These are phyloP conservation scores for Amiota mariae DNA, from an alignment of 2,888 invertebrate species.

Conservation along the genomic window DNA sequence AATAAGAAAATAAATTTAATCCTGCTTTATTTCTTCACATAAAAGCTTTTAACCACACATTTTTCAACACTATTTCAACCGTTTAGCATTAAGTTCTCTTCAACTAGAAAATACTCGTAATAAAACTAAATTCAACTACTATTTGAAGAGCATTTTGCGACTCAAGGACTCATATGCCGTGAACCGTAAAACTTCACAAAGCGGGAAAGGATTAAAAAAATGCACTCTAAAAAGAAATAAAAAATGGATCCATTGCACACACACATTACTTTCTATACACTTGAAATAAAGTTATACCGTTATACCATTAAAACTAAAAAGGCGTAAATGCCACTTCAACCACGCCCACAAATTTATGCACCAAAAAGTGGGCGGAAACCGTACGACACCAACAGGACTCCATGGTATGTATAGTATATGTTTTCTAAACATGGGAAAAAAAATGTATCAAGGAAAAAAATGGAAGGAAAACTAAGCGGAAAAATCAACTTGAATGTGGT, in stretches of 20 bases:
- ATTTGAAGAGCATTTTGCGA: conserved; percentile 21
- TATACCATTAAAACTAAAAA: conserved; percentile 25
- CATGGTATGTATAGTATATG: too few relatives aligned
- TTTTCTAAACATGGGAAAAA: not conserved
- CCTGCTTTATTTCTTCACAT: not conserved
- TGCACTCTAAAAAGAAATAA: too few relatives aligned
- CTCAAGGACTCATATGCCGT: not conserved
- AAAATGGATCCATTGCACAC: too few relatives aligned
- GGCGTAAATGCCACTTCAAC: conserved; percentile 16
- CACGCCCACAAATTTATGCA: conserved; percentile 5
- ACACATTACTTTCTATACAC: not conserved
- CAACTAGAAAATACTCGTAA: not conserved
- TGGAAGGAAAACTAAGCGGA: not conserved
- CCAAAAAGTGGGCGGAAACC: not conserved
- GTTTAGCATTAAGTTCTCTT: not conserved
- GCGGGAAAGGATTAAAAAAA: not conserved
- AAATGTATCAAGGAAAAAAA: conserved; percentile 1
- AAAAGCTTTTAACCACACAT: conserved; percentile 2
- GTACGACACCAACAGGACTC: not conserved
- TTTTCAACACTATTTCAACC: conserved; percentile 3
- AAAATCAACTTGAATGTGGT: not conserved
- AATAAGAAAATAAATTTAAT: too few relatives aligned
- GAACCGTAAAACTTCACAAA: conserved; percentile 15
- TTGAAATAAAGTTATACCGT: conserved; percentile 24
- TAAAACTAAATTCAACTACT: conserved; percentile 12